Evolutionary conservation across 2,113 vertebrate genomes (phyloP).

Genomic region (Oreotragus oreotragus): DNA sequence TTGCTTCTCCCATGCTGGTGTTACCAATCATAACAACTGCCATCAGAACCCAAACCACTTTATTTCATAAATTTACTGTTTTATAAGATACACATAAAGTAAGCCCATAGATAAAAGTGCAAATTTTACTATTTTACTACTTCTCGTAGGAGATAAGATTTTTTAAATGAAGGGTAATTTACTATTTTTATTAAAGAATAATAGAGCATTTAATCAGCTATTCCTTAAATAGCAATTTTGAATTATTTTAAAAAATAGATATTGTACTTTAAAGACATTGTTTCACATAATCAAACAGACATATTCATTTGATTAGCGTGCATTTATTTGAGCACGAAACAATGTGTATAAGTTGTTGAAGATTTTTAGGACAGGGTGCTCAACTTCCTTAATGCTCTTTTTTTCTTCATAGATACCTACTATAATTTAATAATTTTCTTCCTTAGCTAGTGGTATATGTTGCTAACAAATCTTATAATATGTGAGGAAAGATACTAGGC

Average conservation of each 20-base stretch:
- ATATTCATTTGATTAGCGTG: background rate
- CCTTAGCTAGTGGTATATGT: background rate
- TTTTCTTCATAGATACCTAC: background rate
- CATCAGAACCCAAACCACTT: conserved; percentile 36
- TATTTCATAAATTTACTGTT: conserved; percentile 35
- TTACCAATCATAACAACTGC: conserved; percentile 9
- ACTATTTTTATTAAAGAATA: conserved; percentile 70
- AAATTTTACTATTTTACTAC: conserved; percentile 73
- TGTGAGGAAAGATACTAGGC: background rate
- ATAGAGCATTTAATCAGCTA: conserved; percentile 59
- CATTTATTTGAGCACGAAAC: conserved; percentile 38
- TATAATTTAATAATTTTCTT: background rate
- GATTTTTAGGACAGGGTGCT: background rate
- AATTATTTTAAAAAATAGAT: conserved; percentile 49
- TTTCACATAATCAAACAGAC: conserved; percentile 3
- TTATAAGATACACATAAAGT: conserved; percentile 39
- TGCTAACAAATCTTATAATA: background rate
- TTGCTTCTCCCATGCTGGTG: background rate
- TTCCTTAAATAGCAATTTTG: conserved; percentile 28
- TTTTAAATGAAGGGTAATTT: conserved; percentile 68
- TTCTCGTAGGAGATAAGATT: conserved; percentile 54
- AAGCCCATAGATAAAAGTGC: conserved; percentile 55
- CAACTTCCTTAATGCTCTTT: background rate
- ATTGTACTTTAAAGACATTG: conserved; percentile 24
- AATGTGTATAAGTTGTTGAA: background rate